These are phyloP conservation scores for Pandemis heparana DNA, from an alignment of 2,888 invertebrate species.

Conservation along the genomic window DNA sequence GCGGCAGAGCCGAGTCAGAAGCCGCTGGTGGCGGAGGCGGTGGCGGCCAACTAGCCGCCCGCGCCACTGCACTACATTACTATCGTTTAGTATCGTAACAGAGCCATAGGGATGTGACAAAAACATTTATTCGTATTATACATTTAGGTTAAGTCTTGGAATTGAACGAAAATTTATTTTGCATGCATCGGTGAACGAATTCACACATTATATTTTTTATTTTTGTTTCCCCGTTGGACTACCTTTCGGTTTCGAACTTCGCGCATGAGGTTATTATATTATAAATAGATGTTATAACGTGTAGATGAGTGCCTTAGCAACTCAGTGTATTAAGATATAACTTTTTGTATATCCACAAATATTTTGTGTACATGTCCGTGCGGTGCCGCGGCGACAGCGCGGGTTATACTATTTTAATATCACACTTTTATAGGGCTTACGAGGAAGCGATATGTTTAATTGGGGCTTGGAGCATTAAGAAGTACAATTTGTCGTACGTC, in stretches of 20 bases:
- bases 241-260: constrained; percentile 58
- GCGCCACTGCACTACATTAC: constrained; percentile 69
- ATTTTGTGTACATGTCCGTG: constrained; percentile 51
- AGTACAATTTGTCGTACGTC: constrained; percentile 62
- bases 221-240: constrained; percentile 52
- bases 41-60: constrained; percentile 68
- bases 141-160: constrained; percentile 79
- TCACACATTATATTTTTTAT: constrained; percentile 62
- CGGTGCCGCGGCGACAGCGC: neutral
- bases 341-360: constrained; percentile 68
- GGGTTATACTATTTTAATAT: constrained; percentile 53
- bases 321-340: constrained; percentile 77
- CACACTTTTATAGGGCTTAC: constrained; percentile 55
- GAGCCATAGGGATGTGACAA: constrained; percentile 77
- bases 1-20: constrained; percentile 69
- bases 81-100: constrained; percentile 65
- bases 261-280: constrained; percentile 70
- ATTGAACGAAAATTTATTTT: constrained; percentile 76
- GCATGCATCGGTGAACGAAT: constrained; percentile 76
- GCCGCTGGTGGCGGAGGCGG: constrained; percentile 56
- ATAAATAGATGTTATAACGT: constrained; percentile 65
- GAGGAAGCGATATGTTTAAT: constrained; percentile 56
- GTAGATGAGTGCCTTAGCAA: constrained; percentile 85
- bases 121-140: constrained; percentile 81
- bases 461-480: constrained; percentile 53